These are phyloP conservation scores for Pimpla rufipes DNA, from an alignment of 2,888 invertebrate species.

Conservation along the genomic window DNA sequence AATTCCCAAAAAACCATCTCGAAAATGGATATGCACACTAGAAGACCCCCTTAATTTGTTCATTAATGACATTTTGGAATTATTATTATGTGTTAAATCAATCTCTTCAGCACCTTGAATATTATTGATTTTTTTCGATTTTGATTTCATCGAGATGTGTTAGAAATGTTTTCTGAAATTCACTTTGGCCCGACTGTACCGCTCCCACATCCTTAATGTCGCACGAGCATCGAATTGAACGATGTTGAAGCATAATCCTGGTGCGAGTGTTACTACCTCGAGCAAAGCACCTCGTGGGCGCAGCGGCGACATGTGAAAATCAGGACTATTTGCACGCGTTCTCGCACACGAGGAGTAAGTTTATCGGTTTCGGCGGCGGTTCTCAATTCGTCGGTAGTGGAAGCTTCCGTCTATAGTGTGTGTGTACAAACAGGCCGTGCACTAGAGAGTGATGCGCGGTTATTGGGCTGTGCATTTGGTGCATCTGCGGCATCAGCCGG, in stretches of 20 bases:
- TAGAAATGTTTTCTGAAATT: too few relatives aligned
- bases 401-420: constrained; percentile 61
- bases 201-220: too few relatives aligned
- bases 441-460: constrained; percentile 24
- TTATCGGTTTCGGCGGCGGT: constrained; percentile 47
- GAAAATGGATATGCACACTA: too few relatives aligned
- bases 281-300: constrained; percentile 53
- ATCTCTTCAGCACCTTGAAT: too few relatives aligned
- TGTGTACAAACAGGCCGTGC: constrained; percentile 43
- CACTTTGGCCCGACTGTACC: too few relatives aligned
- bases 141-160: too few relatives aligned
- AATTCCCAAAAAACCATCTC: too few relatives aligned
- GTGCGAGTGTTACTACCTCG: constrained; percentile 10
- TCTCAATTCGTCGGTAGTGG: constrained; percentile 61
- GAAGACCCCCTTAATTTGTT: too few relatives aligned
- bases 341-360: constrained; percentile 44
- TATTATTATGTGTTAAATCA: too few relatives aligned
- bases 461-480: constrained; percentile 57
- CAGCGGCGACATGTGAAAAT: constrained; percentile 60
- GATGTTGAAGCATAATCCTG: constrained; percentile 49
- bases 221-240: constrained; percentile 39
- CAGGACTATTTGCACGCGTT: constrained; percentile 64
- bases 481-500: constrained; percentile 46
- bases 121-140: too few relatives aligned
- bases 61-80: not conserved